Percentiles rank a stretch among this genome's conserved stretches.
phyloP scores from a whole-genome alignment of 1,140 invertebrate genomes.

The Micrasema longulum region DNA sequence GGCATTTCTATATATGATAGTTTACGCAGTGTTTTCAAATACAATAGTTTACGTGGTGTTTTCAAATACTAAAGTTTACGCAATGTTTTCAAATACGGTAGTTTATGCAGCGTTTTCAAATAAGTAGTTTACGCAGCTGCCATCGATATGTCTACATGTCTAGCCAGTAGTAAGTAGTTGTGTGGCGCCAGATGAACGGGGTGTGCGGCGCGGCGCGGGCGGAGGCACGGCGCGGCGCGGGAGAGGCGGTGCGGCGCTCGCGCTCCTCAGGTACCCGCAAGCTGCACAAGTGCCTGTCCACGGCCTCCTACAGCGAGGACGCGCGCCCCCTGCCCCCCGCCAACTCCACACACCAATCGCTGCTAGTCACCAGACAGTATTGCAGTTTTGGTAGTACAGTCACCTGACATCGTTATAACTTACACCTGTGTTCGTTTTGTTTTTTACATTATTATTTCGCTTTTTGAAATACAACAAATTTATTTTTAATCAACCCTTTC shows the following conservation, averaged over 20 bases:
- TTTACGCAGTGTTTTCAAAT: too few relatives aligned
- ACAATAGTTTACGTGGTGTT: too few relatives aligned
- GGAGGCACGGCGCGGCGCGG: conserved; percentile 59
- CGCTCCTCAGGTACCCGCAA: conserved; percentile 91
- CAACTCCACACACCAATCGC: conserved; percentile 71
- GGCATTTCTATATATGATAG: too few relatives aligned
- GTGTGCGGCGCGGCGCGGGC: conserved; percentile 65
- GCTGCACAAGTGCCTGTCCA: conserved; percentile 88
- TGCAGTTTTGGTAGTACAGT: conserved; percentile 93
- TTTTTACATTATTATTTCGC: conserved; percentile 15
- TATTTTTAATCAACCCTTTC: too few relatives aligned
- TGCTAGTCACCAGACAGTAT: conserved; percentile 87
- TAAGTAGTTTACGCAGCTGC: too few relatives aligned
- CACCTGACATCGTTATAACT: conserved; percentile 60
- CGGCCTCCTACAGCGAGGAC: conserved; percentile 80
- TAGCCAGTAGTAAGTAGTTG: conserved; percentile 10
- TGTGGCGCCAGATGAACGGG: conserved; percentile 79
- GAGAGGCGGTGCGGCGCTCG: conserved; percentile 74
- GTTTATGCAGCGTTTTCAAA: too few relatives aligned
- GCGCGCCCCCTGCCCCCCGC: conserved; percentile 68
- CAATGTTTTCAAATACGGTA: too few relatives aligned
- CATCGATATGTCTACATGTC: too few relatives aligned
- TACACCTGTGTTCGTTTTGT: conserved; percentile 23
- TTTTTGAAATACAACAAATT: not conserved
- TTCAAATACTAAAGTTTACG: too few relatives aligned